These are phyloP conservation scores for Kudoa iwatai DNA, from an alignment of 30 jellyfish, hydroid and myxozoan species.

Conservation along the genomic window DNA sequence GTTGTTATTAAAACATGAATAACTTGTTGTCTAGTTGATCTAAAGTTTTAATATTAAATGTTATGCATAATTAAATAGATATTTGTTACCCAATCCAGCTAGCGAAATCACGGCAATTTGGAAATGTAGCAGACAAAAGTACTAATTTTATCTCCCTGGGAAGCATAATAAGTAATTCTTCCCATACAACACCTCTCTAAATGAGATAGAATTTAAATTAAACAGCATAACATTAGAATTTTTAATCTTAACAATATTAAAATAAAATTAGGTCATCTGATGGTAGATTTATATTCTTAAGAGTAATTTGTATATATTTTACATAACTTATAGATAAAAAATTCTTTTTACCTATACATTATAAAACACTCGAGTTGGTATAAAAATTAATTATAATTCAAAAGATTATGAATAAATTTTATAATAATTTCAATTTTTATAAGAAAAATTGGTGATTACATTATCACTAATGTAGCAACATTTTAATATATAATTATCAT, in stretches of 20 bases:
- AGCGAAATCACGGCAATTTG: slow-evolving; percentile 62
- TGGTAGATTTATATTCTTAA: no score
- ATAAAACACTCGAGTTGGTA: neutral
- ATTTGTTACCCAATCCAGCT: slow-evolving; percentile 81
- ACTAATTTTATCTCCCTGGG: slow-evolving; percentile 88
- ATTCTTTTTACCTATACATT: no score
- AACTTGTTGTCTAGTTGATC: slow-evolving; percentile 50
- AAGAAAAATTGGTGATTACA: no score
- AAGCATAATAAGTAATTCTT: slow-evolving; percentile 67
- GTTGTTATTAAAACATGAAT: slow-evolving; percentile 50
- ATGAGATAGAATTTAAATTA: neutral
- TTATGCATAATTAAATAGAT: no score
- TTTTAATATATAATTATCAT: no score
- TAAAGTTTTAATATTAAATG: no score
- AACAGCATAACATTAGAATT: no score
- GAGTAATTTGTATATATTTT: no score
- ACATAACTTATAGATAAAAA: no score
- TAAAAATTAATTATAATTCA: neutral
- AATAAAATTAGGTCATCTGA: neutral
- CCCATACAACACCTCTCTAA: slow-evolving; percentile 99
- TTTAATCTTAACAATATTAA: no score
- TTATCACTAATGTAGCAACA: no score
- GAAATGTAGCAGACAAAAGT: slow-evolving; percentile 81
- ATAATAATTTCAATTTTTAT: neutral
- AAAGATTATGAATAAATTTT: neutral